Base-by-base conservation (phyloP, 2,888 invertebrate genomes). In the Nasonovia ribisnigri region DNA sequence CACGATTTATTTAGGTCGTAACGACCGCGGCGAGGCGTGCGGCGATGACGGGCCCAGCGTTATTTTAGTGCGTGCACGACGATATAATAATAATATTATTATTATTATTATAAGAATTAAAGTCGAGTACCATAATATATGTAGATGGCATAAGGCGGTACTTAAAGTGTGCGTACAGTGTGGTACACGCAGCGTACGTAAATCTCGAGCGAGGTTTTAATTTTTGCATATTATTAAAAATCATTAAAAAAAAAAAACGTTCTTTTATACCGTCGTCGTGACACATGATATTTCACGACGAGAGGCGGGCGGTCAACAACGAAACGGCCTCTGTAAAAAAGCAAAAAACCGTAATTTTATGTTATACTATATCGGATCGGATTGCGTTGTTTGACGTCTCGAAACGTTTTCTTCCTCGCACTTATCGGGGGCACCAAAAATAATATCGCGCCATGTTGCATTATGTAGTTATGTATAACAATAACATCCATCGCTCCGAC, bases 1-100 rank as follows among this genome's bases (percentile, higher is more conserved):
- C 60, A 29, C 43, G 60, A 89, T 89, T 89, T 89, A 89, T 89
- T 89, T 89, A 89, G 89, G 89, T 89, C 89, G 89, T 88, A 51
- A 51, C 26, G 46, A 29, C 26, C 11, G 36, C 54, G 88, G 13
- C 29, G 46, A 87, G 48, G 87, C 87, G 48, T n/a, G 87, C n/a
- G 20, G 4, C 8, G 89, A 89, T 60, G 89, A 89, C 89, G 88
- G 88, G 36, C 36, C 20, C 54, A 4, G 42, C 26, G 60, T 89
- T 89, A 46, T 89, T 89, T 89, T 46, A 89, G 89, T 29, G 89
- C 57, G 89, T 57, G 29, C 89, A 5, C 54, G 26, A 54, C 88
- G 24, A 54, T 88, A 88, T 8, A 54, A 51, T 6, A 48, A 48
- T 54, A 88, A 16, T 26, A 87, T 16, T 87, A 48, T n/a, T 16